Percentiles rank a stretch among this genome's conserved stretches.
These are phyloP conservation scores for Oopsacas minuta DNA, from an alignment of 37 sponge, comb jelly and placozoan species.

Conservation along the genomic window DNA sequence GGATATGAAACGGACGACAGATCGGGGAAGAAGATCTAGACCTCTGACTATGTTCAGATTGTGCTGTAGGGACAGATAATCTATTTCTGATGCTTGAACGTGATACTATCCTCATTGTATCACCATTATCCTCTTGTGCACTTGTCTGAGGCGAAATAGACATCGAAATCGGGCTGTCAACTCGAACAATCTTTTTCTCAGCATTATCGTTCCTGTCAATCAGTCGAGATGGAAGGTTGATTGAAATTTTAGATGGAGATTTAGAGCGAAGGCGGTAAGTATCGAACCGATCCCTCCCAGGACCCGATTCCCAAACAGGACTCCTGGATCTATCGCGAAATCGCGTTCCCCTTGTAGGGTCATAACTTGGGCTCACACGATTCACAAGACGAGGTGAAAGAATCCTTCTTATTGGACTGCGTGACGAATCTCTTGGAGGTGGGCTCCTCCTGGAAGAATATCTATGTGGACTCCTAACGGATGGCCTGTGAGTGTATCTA, in stretches of 20 bases:
- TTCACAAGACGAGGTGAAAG: background rate
- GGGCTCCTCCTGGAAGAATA: no score
- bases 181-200: background rate
- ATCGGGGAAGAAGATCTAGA: background rate
- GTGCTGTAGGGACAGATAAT: background rate
- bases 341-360: background rate
- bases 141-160: background rate
- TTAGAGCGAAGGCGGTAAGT: background rate
- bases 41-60: background rate
- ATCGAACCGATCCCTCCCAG: background rate
- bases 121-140: conserved; percentile 1
- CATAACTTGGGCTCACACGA: background rate
- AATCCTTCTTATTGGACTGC: background rate
- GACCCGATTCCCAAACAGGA: background rate
- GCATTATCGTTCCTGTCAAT: background rate
- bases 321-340: background rate
- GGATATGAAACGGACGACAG: background rate
- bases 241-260: background rate
- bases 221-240: background rate
- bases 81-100: background rate
- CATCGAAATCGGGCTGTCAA: background rate
- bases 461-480: no score
- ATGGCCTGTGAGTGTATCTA: no score
- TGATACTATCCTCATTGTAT: background rate
- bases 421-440: background rate